Evolutionary conservation across 2,113 vertebrate species (phyloP), one percentile per base, ranked within the genome.

Genomic region (Castor canadensis): DNA sequence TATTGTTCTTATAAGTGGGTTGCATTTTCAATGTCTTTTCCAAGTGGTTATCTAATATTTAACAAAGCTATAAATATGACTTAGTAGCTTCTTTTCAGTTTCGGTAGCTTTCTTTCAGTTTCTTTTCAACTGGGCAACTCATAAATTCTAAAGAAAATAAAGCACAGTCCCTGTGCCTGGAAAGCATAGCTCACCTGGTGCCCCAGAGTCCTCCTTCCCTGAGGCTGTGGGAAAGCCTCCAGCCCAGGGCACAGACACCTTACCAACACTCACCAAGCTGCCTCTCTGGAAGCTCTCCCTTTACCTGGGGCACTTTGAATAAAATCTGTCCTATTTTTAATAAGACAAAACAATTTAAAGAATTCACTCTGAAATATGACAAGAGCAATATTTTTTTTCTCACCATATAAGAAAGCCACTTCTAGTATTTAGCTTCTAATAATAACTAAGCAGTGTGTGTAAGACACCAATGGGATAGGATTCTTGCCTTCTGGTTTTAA

Each of bases 61-160:
- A 87, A 81, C 10, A 47, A 93, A 85, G 58, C 32, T 69, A 80
- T 64, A 71, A 90, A 54, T 60, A 56, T 11, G 2, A 49, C 56
- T 66, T 79, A 79, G n/a, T n/a, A n/a, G n/a, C n/a, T n/a, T n/a
- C 71, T 92, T 93, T 67, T 38, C n/a, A n/a, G 58, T 60, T 26
- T 26, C 28, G 24, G 58, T 6, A 60, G 9, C 24, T 60, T n/a
- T n/a, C n/a, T n/a, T n/a, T n/a, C n/a, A n/a, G n/a, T n/a, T n/a
- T n/a, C n/a, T n/a, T n/a, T n/a, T n/a, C n/a, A 79, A 93, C 35
- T n/a, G 64, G 62, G 35, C 26, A 90, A 77, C 15, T 76, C 9
- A 12, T 43, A 92, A 87, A 87, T 66, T 54, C 58, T 62, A 62
- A 76, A 86, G 49, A n/a, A 94, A 95, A 82, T 19, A n/a, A n/a